Evolutionary conservation across 1,140 invertebrate species (phyloP), one percentile per base, ranked within the genome.

Genomic region (Euborellia annulipes): DNA sequence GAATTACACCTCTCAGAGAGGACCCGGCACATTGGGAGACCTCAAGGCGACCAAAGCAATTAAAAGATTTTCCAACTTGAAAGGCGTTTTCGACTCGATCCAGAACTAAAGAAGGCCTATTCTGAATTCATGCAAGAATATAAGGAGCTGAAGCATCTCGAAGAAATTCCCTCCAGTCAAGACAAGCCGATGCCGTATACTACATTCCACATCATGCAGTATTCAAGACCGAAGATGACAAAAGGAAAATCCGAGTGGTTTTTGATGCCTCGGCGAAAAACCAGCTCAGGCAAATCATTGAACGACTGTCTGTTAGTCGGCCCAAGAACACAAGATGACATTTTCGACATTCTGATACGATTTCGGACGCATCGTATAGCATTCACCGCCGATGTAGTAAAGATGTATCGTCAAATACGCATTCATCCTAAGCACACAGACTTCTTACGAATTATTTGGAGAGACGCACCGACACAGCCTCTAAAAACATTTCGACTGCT

Each of bases 231-330:
- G 27, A 17, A 20, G 46, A 36, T 18, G n/a, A 36, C 9, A 46
- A 47, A 2, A 47, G 42, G 2, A 50, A 50, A 32, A 17, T 50
- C 2, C 11, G 50, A 22, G 40, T 52, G 1, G 52, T 53, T 1
- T 53, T 53, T 40, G 40, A 53, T 39, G 43, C 21, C 14, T 42
- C 46, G 0, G 38, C 43, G 1, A 17, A 27, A n/a, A 17, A 48
- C 46, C 9, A 36, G 20, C 3, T 22, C 20, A 16, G 54, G 54
- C 18, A 48, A 39, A 17, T 59, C 55, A 4, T 38, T 61, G 2
- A 60, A 61, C 41, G 39, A 54, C 9, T 17, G 36, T 11, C 36
- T 60, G 13, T 32, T 54, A 1, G 18, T 46, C 4, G 58, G 59
- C 8, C 58, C 57, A 2, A 50, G 50, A 19, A 37, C 59, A 0